Conservation (phyloP, 2,888 invertebrate genomes). For the Tenodera sinensis region DNA sequence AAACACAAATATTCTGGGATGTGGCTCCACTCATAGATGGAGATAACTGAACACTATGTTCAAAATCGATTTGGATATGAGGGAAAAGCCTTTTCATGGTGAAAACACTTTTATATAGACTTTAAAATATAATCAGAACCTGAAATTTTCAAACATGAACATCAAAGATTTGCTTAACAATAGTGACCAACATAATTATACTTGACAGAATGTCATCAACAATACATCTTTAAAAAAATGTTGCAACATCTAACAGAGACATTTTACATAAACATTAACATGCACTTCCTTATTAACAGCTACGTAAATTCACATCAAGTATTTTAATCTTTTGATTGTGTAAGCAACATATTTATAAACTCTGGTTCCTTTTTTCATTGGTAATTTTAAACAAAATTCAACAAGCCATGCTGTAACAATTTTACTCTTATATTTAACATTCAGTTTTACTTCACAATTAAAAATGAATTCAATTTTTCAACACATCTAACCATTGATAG, state of each 20-base stretch:
- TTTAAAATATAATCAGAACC: background rate
- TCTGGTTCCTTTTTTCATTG: background rate
- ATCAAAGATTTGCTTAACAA: background rate
- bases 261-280: background rate
- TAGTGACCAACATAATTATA: background rate
- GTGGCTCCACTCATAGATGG: no score
- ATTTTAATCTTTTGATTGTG: background rate
- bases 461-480: background rate
- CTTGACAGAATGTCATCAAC: background rate
- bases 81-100: no score
- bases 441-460: background rate
- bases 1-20: no score
- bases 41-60: no score
- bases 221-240: background rate
- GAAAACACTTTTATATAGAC: no score
- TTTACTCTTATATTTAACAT: background rate
- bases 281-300: background rate
- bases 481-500: background rate
- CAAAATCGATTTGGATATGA: no score
- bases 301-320: background rate
- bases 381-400: background rate
- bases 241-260: background rate
- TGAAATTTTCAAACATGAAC: background rate
- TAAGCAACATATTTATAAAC: background rate
- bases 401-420: background rate